A percentile compares a stretch with the other conserved stretches of the same genome.
These are phyloP conservation scores for Carterocephalus palaemon DNA, from an alignment of 2,888 invertebrate species.

Conservation along the genomic window DNA sequence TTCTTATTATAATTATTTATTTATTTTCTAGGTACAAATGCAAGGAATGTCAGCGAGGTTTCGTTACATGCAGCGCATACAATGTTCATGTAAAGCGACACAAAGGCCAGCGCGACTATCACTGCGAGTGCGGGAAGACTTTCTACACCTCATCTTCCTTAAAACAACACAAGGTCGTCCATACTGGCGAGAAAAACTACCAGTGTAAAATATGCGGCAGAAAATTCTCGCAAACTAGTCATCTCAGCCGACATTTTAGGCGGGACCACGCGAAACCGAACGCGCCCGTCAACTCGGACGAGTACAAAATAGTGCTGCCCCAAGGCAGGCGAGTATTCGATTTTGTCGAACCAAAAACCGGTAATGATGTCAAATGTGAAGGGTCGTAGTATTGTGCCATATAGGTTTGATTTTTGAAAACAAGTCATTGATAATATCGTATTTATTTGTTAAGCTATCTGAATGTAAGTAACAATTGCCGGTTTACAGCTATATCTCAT, in stretches of 20 bases:
- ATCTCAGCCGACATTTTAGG: slow-evolving; percentile 65
- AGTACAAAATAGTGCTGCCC: slow-evolving; percentile 51
- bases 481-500: no score
- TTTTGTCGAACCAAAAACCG: slow-evolving; percentile 35
- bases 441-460: no score
- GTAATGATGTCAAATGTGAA: slow-evolving; percentile 44
- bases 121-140: slow-evolving; percentile 69
- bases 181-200: slow-evolving; percentile 70
- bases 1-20: background rate
- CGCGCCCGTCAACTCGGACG: slow-evolving; percentile 50
- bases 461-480: no score
- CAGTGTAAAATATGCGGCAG: slow-evolving; percentile 68
- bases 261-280: slow-evolving; percentile 63
- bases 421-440: no score
- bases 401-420: background rate
- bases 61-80: slow-evolving; percentile 65
- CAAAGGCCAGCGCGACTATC: slow-evolving; percentile 67
- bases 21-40: slow-evolving; percentile 56
- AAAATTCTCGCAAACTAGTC: slow-evolving; percentile 68
- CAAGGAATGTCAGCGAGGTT: slow-evolving; percentile 63
- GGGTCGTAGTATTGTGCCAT: slow-evolving; percentile 39
- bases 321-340: slow-evolving; percentile 36
- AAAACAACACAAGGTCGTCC: slow-evolving; percentile 67
- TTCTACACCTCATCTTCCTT: slow-evolving; percentile 69
- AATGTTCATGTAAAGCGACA: slow-evolving; percentile 68